phyloP scores from a whole-genome alignment of 2,888 invertebrate genomes.

The Entomobrya proxima region DNA sequence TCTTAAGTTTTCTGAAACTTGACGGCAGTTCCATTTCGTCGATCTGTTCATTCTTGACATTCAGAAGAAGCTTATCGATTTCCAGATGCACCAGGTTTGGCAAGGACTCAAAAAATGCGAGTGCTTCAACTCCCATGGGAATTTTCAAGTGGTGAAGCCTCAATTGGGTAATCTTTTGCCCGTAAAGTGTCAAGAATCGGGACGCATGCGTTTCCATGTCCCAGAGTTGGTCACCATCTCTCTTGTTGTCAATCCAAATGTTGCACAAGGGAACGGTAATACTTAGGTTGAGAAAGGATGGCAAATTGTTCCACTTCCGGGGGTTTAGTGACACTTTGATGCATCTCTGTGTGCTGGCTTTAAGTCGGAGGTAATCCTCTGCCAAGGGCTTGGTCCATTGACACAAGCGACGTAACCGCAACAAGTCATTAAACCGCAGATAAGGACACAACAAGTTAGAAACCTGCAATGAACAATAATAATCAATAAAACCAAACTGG shows the following conservation, averaged over 20 bases:
- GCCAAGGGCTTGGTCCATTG: background rate
- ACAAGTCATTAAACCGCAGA: background rate
- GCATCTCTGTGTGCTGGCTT: too few relatives aligned
- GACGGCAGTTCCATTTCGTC: background rate
- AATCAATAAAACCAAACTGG: too few relatives aligned
- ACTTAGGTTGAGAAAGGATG: background rate
- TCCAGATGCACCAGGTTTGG: background rate
- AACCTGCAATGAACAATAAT: too few relatives aligned
- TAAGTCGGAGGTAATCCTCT: background rate
- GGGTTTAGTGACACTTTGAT: background rate
- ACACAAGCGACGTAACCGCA: background rate
- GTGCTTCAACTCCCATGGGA: background rate
- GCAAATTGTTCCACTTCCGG: background rate
- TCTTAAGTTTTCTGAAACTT: too few relatives aligned
- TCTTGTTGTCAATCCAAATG: too few relatives aligned
- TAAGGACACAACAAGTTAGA: too few relatives aligned
- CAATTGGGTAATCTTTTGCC: background rate
- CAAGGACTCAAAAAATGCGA: background rate
- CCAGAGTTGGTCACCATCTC: too few relatives aligned
- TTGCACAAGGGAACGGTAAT: too few relatives aligned
- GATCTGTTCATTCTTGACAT: background rate
- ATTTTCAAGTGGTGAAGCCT: background rate
- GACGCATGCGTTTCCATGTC: too few relatives aligned
- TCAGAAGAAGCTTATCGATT: background rate
- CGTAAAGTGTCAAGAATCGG: too few relatives aligned